Evolutionary conservation across 2,797 vertebrate species (phyloP), one percentile per base, ranked within the genome.

Genomic region (Naso thynnoides): DNA sequence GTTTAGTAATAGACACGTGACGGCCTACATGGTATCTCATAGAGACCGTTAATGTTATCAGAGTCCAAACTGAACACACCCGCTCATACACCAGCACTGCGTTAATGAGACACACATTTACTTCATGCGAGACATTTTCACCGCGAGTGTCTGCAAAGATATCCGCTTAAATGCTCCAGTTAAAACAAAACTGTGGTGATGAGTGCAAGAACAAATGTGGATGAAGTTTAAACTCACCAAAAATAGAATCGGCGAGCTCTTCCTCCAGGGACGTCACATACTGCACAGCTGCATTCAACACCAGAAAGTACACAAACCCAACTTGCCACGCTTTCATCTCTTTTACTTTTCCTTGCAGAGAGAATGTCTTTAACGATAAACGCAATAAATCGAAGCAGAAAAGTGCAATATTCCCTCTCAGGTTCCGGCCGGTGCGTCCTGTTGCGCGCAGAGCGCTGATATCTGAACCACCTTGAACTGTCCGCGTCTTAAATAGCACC

Each of bases 401-500:
- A 15, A 55, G 29, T 0, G 26, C 10, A 10, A 19, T 59, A 7
- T 48, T 82, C 53, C 56, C 21, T 39, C 38, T 69, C 33, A 1
- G 73, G 27, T 18, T 65, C 41, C 21, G 23, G 39, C 71, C 83
- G 0, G 70, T 73, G 70, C 80, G 88, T 85, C 83, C 73, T n/a
- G 75, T 53, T 62, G 79, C 55, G 73, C 86, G 56, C 36, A 29
- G 72, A 26, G 79, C 72, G 81, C 78, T 70, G 90, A 87, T 83
- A 84, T 93, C 82, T 90, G 92, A 93, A 42, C 78, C 78, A 86
- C 87, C 80, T 91, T 89, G 73, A 81, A 81, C 70, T 49, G 79
- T 69, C 81, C 36, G 80, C 81, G 77, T 93, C 86, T 93, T 94
- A 94, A 94, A 93, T 94, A 94, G 90, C 48, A 39, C 73, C 86